phyloP scores from a whole-genome alignment of 2,797 vertebrate species.

The Ptychobarbus kaznakovi region DNA sequence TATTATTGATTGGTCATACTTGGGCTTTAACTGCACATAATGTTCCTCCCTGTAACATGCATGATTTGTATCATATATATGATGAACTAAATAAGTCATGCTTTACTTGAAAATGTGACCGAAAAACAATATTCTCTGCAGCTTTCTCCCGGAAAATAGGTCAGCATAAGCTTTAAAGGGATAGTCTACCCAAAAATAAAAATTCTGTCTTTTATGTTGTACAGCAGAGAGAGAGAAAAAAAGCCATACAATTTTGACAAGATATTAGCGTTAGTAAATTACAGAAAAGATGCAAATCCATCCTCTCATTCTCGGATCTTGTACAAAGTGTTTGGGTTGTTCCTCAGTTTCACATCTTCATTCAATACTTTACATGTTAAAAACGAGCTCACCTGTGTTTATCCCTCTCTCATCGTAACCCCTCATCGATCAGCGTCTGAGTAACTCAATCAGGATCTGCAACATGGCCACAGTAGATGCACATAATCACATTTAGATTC shows the following conservation, averaged over 20 bases:
- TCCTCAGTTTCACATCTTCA: not conserved
- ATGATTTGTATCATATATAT: not conserved
- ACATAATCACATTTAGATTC: not conserved
- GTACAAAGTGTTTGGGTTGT: not conserved
- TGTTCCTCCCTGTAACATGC: not conserved
- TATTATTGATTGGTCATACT: not conserved
- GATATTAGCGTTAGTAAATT: no score
- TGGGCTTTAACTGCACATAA: not conserved
- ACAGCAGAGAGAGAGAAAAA: no score
- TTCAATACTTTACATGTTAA: not conserved
- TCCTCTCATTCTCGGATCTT: not conserved
- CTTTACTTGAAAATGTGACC: not conserved
- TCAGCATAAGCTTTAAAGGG: not conserved
- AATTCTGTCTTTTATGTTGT: no score
- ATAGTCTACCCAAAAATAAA: not conserved
- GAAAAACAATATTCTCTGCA: not conserved
- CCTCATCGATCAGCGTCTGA: conserved; percentile 28
- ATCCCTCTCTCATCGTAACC: conserved; percentile 49
- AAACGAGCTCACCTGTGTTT: conserved; percentile 50
- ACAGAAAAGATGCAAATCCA: not conserved
- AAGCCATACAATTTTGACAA: no score
- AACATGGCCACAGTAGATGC: not conserved
- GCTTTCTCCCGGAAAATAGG: conserved; percentile 7
- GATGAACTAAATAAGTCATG: not conserved
- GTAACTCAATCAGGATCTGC: conserved; percentile 44